Conservation (phyloP, 2,113 vertebrate genomes). For the Plecotus auritus region DNA sequence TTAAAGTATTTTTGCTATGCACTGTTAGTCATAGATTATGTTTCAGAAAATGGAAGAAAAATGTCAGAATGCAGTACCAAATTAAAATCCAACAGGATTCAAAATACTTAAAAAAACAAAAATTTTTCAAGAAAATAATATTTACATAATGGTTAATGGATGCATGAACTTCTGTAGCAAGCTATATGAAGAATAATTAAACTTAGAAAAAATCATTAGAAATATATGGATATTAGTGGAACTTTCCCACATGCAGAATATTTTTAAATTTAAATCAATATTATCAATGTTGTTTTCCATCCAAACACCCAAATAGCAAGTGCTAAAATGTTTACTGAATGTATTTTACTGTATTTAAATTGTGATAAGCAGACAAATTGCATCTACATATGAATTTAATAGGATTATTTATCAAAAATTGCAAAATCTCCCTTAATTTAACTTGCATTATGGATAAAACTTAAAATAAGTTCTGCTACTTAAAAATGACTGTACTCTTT, state of each 20-base stretch:
- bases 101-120: not conserved
- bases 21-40: not conserved
- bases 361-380: constrained; percentile 8
- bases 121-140: not conserved
- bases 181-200: not conserved
- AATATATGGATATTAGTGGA: not conserved
- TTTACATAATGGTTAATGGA: not conserved
- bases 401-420: constrained; percentile 10
- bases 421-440: constrained; percentile 17
- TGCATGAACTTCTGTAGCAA: not conserved
- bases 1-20: not conserved
- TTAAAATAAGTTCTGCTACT: not conserved
- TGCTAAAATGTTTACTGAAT: not conserved
- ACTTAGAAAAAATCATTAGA: not conserved
- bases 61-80: not conserved
- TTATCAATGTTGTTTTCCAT: not conserved
- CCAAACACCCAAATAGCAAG: not conserved
- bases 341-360: not conserved
- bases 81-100: not conserved
- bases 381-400: not conserved
- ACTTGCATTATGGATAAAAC: not conserved
- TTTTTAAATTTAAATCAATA: not conserved
- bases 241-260: not conserved
- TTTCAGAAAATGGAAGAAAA: not conserved
- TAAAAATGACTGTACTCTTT: not conserved